These are phyloP conservation scores for Matsumurasca onukii DNA, from an alignment of 1,140 invertebrate genomes.

Conservation along the genomic window DNA sequence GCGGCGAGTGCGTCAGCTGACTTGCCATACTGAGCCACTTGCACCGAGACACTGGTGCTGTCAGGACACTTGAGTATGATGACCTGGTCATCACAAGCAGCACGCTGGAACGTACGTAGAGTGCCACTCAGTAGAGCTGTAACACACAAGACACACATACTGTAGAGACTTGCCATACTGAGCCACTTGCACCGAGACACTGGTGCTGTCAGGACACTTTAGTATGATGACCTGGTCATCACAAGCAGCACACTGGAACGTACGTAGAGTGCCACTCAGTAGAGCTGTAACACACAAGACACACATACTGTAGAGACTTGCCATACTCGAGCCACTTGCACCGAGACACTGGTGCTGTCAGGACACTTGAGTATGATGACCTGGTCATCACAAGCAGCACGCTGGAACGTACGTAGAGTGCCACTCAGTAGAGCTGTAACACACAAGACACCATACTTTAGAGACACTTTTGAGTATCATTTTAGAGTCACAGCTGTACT, in stretches of 20 bases:
- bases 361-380: conserved; percentile 80
- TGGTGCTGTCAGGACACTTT: conserved; percentile 80
- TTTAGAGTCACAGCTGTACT: too few relatives aligned
- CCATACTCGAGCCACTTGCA: conserved; percentile 81
- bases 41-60: conserved; percentile 84
- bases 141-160: conserved; percentile 38
- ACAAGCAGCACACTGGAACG: conserved; percentile 84
- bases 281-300: conserved; percentile 61
- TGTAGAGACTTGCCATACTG: conserved; percentile 56
- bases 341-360: conserved; percentile 84
- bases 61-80: conserved; percentile 80
- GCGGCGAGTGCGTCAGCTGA: conserved; percentile 46
- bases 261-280: conserved; percentile 81
- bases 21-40: conserved; percentile 70
- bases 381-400: conserved; percentile 83
- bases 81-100: conserved; percentile 82
- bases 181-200: conserved; percentile 83
- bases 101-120: conserved; percentile 82
- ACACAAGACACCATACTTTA: not conserved
- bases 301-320: not conserved
- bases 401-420: conserved; percentile 84
- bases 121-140: conserved; percentile 84
- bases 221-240: conserved; percentile 82
- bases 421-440: conserved; percentile 78
- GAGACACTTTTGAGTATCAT: not conserved